A percentile compares a stretch with the other conserved stretches of the same genome.
phyloP scores from a whole-genome alignment of 2,888 invertebrate genomes.

The Tenthredo amoena region DNA sequence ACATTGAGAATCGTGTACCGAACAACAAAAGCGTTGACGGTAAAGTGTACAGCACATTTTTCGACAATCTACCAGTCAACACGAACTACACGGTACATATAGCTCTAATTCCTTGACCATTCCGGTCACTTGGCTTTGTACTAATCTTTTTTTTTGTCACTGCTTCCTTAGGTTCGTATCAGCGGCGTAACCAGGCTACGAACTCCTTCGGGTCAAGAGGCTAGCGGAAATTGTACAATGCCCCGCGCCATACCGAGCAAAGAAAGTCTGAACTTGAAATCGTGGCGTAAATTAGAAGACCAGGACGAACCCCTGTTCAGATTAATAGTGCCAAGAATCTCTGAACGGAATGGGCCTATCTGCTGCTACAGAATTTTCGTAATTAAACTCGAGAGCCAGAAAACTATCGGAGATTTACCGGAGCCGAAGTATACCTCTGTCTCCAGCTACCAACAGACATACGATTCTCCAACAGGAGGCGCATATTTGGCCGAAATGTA shows the following conservation, averaged over 20 bases:
- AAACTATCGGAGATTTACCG: slow-evolving; percentile 84
- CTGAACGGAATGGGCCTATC: slow-evolving; percentile 92
- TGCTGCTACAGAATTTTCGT: slow-evolving; percentile 92
- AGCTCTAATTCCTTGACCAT: not conserved
- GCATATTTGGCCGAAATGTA: slow-evolving; percentile 94
- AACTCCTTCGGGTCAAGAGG: slow-evolving; percentile 82
- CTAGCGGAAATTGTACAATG: slow-evolving; percentile 84
- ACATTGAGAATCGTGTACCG: slow-evolving; percentile 81
- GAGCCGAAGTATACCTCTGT: slow-evolving; percentile 85
- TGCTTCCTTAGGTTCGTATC: slow-evolving; percentile 77
- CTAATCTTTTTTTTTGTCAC: not conserved
- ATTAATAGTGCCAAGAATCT: slow-evolving; percentile 87
- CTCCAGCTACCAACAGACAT: slow-evolving; percentile 87
- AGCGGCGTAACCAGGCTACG: slow-evolving; percentile 87
- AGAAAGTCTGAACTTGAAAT: slow-evolving; percentile 81
- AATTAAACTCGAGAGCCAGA: slow-evolving; percentile 84
- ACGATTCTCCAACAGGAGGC: slow-evolving; percentile 83
- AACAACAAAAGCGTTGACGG: slow-evolving; percentile 82
- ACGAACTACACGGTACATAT: slow-evolving; percentile 89
- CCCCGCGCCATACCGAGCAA: slow-evolving; percentile 86
- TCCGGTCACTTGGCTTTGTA: not conserved
- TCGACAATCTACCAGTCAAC: slow-evolving; percentile 88
- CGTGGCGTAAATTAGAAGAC: slow-evolving; percentile 83
- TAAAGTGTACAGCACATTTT: slow-evolving; percentile 77
- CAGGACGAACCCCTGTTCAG: slow-evolving; percentile 87